Conservation (phyloP, 2,113 vertebrate genomes). For the Centropus bengalensis region DNA sequence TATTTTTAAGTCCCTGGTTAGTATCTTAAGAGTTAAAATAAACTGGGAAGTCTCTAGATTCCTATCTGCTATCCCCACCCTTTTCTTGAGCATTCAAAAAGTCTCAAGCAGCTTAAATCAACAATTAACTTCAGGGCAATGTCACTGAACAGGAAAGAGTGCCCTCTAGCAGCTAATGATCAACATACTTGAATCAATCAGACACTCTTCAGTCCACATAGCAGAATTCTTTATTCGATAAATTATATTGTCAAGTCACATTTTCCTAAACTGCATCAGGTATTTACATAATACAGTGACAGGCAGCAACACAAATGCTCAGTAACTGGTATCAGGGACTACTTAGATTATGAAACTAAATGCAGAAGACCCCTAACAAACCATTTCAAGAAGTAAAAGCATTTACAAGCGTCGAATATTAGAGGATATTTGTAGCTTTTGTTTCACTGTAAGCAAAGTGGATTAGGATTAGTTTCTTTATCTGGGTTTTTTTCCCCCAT, state of each 20-base stretch:
- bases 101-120: background rate
- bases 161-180: background rate
- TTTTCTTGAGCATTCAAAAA: background rate
- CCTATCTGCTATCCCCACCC: background rate
- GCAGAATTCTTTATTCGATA: background rate
- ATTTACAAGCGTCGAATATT: background rate
- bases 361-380: background rate
- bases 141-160: background rate
- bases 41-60: background rate
- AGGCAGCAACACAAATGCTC: background rate
- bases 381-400: background rate
- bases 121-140: background rate
- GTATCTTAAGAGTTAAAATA: background rate
- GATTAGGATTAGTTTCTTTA: background rate
- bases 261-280: background rate
- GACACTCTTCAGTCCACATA: background rate
- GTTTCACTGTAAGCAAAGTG: background rate
- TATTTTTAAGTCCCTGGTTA: background rate
- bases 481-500: background rate
- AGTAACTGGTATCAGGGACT: background rate
- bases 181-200: background rate
- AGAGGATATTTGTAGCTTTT: background rate
- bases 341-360: background rate
- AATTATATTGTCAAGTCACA: background rate
- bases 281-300: background rate